Base-by-base conservation (phyloP, 2,888 invertebrate genomes). In the Limnephilus rhombicus region DNA sequence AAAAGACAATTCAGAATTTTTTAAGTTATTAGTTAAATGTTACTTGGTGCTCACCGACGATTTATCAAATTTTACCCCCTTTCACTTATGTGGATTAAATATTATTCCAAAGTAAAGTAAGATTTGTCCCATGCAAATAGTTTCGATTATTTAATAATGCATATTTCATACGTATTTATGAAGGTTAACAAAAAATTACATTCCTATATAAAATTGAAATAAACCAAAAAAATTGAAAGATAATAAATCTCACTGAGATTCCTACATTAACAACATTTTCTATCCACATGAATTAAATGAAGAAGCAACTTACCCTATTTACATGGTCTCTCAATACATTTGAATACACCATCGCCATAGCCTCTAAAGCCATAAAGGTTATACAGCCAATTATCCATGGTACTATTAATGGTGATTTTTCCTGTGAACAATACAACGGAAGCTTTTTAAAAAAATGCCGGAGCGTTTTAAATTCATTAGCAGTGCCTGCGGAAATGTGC, bases 291-390 rank as follows among this genome's bases (percentile, higher is more conserved):
- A 34, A 11, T 53, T 68, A 68, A 53, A 68, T 9, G n/a, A 24
- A n/a, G n/a, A 68, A 24, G 9, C 86, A 31, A 89, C 92, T 97
- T 95, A 98, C 98, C 96, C 97, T 97, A 96, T 98, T 98, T 94
- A 98, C 98, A 95, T 98, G 98, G 96, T 98, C 98, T 95, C 98
- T 96, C 94, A 98, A 96, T 93, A 98, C 98, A 95, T 98, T 98
- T 92, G 98, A 98, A 95, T 98, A 98, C 92, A 98, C 98, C 97
- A 98, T 97, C 92, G 98, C 97, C 95, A 98, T 98, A 82, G 98
- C 98, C 95, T 98, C 98, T 94, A 98, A 95, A 88, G 98, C 97
- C 97, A 98, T 98, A 95, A 98, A 98, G 24, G 98, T 97, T 95
- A 98, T 97, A 94, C 97, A 97, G 94, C 98, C 98, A 94, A 98